Base-by-base conservation (phyloP, 2,113 vertebrate genomes). In the Phycodurus eques region DNA sequence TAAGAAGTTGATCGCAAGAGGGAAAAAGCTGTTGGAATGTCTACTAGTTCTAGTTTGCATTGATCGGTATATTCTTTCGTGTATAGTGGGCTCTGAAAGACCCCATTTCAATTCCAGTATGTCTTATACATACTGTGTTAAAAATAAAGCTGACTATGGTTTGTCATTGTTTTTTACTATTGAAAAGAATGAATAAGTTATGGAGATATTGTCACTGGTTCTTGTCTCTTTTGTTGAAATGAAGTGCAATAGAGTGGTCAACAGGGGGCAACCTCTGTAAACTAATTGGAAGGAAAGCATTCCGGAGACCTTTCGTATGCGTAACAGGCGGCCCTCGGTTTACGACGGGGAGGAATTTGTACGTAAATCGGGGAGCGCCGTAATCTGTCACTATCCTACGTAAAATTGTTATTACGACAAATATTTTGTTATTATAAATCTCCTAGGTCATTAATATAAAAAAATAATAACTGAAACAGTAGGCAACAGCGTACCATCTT, bases 231-330 rank as follows among this genome's bases (percentile, higher is more conserved):
- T 60, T 51, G 17, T 70, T 14, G 10, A 14, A 4, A 59, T 46
- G 43, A 7, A 46, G 9, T 73, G 67, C 35, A 75, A 20, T 39
- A 68, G 10, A 31, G 64, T 72, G 11, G 74, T 85, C 90, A 84
- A 68, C 73, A 91, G 87, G 74, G 80, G 85, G 83, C 87, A 79
- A 5, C 57, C 68, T 81, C 47, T 62, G 54, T 51, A 80, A 78
- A 80, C 46, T 4, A 68, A 78, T 74, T n/a, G 19, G 5, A 68
- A 5, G 65, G 9, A 22, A 61, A 51, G n/a, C 6, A 17, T 17
- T 64, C 39, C 57, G 42, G 4, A 60, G 13, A 20, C 13, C 33
- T 39, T 17, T 17, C 4, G 49, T 19, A 8, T 3, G 17, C 1
- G 3, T 39, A 39, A 39, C 35, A 1, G 8, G 8, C 6, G 2